Conservation (phyloP, 2,797 vertebrate genomes). For the Rhyacichthys aspro region DNA sequence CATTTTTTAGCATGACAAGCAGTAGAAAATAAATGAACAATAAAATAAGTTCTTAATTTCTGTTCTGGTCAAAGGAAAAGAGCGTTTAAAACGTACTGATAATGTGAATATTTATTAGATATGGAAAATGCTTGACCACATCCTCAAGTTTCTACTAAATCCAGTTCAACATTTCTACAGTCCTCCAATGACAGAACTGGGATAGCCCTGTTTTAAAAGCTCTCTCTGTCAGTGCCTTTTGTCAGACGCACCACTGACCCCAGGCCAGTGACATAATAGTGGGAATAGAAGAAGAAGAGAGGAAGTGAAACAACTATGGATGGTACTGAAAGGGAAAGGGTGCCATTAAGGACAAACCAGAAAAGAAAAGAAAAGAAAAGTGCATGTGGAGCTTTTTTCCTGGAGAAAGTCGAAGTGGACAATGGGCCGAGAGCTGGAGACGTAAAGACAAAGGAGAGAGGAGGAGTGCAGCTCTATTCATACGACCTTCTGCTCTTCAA, state of each 20-base stretch:
- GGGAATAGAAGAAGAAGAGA: not conserved
- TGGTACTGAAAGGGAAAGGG: not conserved
- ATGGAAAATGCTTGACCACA: too few species aligned
- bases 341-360: constrained; percentile 2
- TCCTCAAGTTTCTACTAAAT: not conserved
- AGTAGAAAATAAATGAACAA: too few species aligned
- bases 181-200: not conserved
- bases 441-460: constrained; percentile 34
- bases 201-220: not conserved
- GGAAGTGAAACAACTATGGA: not conserved
- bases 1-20: too few species aligned
- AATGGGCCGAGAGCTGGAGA: not conserved
- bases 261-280: not conserved
- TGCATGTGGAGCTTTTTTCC: not conserved
- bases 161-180: not conserved
- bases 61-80: too few species aligned
- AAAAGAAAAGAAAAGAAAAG: not conserved
- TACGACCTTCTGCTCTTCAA: constrained; percentile 3
- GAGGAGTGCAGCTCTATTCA: constrained; percentile 38
- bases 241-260: constrained; percentile 12
- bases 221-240: constrained; percentile 1
- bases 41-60: too few species aligned
- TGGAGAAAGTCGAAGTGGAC: not conserved
- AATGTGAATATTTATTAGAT: too few species aligned
- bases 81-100: too few species aligned